Conservation (phyloP, 2,113 vertebrate genomes). For the Carettochelys insculpta region DNA sequence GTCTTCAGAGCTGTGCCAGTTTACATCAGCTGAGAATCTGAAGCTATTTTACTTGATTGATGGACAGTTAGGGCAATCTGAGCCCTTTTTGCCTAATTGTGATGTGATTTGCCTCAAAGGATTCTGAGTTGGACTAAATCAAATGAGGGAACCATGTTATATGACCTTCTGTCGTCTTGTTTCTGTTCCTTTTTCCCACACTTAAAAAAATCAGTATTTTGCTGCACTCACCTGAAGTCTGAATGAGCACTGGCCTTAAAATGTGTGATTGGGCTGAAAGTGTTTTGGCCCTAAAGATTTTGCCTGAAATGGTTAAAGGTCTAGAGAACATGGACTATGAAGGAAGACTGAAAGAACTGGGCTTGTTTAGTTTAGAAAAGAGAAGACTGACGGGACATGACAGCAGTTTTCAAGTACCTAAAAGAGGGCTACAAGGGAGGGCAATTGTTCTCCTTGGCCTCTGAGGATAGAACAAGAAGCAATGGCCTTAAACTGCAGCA, state of each 20-base stretch:
- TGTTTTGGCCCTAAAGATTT: neutral
- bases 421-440: no score
- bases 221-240: neutral
- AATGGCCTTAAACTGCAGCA: no score
- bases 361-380: no score
- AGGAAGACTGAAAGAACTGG: no score
- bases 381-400: no score
- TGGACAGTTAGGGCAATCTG: neutral
- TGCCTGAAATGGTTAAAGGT: no score
- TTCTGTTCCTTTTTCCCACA: no score
- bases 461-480: no score
- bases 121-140: neutral
- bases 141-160: neutral
- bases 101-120: accelerated
- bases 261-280: neutral
- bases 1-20: neutral
- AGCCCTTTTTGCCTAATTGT: neutral
- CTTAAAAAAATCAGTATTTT: neutral
- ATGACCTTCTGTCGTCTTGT: no score
- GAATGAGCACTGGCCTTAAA: neutral
- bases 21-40: accelerated
- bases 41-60: neutral
- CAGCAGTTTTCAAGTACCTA: no score
- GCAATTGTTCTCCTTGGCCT: no score
- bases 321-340: no score